Evolutionary conservation across 2,797 vertebrate genomes (phyloP), one percentile per base, ranked within the genome.

Genomic region (Rhabdomys pumilio): DNA sequence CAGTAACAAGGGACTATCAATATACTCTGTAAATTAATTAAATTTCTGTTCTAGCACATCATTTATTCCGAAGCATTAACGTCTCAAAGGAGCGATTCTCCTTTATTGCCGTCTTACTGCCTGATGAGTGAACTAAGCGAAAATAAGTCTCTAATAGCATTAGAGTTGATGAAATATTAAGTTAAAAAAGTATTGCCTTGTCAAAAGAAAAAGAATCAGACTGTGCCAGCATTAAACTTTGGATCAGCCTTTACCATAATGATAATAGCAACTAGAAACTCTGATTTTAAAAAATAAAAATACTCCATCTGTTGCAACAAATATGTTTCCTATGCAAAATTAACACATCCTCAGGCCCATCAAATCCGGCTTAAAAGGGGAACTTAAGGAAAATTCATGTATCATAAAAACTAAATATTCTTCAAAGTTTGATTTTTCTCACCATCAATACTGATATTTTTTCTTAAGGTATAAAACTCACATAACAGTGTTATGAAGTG

Each of bases 1-100:
- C 98, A 99, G 99, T 99, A 99, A 99, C 99, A 99, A 99, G 99
- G 99, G 99, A 99, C 99, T 99, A 99, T 99, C 99, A 99, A 99
- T 99, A 99, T 99, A 99, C 99, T 99, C 99, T 99, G 99, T 99
- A 99, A 99, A 99, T 99, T 99, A 99, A 99, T 99, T 99, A 99
- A 99, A 99, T 99, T 99, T 99, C 99, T 99, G 99, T 99, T 99
- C 99, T 99, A 99, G 99, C 99, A 99, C 99, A 99, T 99, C 99
- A 99, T 99, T 99, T 99, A 99, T 99, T 99, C 99, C 98, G 99
- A 98, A 99, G 99, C 98, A 99, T 99, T 99, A 99, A 98, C 98
- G 99, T 99, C 99, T 99, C 99, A 97, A 99, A 98, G 99, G 99
- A 99, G 99, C 99, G 99, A 99, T 99, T 99, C 99, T 98, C 98